Conservation (phyloP, 2,888 invertebrate species). For the Zeuzera pyrina region DNA sequence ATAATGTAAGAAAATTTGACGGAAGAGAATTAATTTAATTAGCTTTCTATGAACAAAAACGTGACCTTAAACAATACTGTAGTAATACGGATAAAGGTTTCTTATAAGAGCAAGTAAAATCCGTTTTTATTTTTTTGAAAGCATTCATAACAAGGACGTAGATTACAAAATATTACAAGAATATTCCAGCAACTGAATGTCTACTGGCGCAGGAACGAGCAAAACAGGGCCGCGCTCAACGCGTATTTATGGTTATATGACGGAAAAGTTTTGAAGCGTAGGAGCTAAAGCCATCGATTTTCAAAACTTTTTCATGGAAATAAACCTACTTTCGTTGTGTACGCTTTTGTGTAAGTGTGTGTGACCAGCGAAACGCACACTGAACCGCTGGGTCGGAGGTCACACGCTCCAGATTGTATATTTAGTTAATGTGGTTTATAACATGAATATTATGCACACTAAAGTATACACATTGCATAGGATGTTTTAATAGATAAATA, state of each 20-base stretch:
- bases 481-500: too few relatives aligned
- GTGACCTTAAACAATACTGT: too few relatives aligned
- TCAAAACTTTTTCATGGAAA: conserved; percentile 75
- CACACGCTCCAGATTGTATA: conserved; percentile 36
- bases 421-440: too few relatives aligned
- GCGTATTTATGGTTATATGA: conserved; percentile 70
- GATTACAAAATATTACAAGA: conserved; percentile 42
- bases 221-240: conserved; percentile 47
- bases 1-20: too few relatives aligned
- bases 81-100: too few relatives aligned
- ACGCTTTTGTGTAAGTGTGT: conserved; percentile 39
- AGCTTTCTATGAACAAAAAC: too few relatives aligned
- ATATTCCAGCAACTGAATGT: conserved; percentile 38
- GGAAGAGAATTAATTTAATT: too few relatives aligned
- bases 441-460: too few relatives aligned
- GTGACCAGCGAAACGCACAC: conserved; percentile 39
- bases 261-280: conserved; percentile 67
- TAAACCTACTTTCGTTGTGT: conserved; percentile 71
- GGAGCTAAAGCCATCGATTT: conserved; percentile 73
- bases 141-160: conserved; percentile 24
- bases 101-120: too few relatives aligned
- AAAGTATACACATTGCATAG: too few relatives aligned
- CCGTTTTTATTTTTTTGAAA: conserved; percentile 19
- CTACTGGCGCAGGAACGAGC: conserved; percentile 44
- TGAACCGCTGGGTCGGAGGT: conserved; percentile 34